Base-by-base conservation (phyloP, 2,888 invertebrate species). In the Aphidius colemani region DNA sequence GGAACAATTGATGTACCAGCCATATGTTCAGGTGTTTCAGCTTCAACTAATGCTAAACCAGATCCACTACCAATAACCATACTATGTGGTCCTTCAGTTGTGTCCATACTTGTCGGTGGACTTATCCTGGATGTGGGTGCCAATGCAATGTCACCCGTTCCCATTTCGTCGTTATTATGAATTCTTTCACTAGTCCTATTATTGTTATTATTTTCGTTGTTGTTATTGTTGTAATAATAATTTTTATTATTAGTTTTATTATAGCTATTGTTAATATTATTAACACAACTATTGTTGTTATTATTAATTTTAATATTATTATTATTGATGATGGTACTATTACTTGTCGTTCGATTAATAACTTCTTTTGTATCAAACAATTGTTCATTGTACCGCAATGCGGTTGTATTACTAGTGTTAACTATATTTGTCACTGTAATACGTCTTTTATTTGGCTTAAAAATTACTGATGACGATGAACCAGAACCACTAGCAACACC, bases 1-100 rank as follows among this genome's bases (percentile, higher is more conserved):
- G 73, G 84, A 7, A 48, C 61, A 8, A 65, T 58, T 65, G 73
- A 71, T 8, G 79, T 77, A 13, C 77, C 77, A 9, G 76, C 76
- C 64, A 75, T 70, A 81, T 78, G 84, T 80, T 72, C 87, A 80
- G 85, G 85, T 81, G 82, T 84, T 84, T 81, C 86, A 81, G 82
- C 75, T 72, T 80, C 80, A 53, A 81, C 74, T 68, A 78, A 59
- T 40, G 77, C 69, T 61, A 75, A 61, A 60, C 71, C 72, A 66
- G 67, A 70, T 18, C 13, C 13, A 30, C 30, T 70, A 49, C 70
- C 67, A 61, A 64, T 64, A 39, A 66, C 69, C 61, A 64, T 69
- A 68, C 69, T 67, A 58, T 48, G 60, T 46, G 67, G 67, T 63
- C 51, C 69, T 53, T 68, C 74, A 59, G 72, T 71, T 53, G 74